Conservation (phyloP, 2,888 invertebrate genomes). For the Heliconius aoede region DNA sequence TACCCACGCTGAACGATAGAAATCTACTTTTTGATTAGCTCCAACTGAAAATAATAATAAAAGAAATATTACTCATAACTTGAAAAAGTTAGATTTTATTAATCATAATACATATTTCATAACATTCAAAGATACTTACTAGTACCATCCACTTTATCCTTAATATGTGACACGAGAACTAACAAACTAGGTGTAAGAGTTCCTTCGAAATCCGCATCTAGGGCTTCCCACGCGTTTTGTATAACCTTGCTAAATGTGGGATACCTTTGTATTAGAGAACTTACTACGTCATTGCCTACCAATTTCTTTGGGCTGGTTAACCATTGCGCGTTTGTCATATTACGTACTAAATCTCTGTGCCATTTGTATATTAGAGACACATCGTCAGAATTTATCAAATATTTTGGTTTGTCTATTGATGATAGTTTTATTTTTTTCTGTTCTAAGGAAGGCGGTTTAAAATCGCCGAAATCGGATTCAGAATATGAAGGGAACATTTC, state of each 20-base stretch:
- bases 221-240: constrained; percentile 75
- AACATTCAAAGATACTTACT: constrained; percentile 56
- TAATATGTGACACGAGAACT: constrained; percentile 81
- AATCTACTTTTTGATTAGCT: constrained; percentile 81
- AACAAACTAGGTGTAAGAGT: constrained; percentile 83
- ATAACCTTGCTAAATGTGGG: constrained; percentile 83
- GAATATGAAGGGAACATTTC: constrained; percentile 88
- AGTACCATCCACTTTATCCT: constrained; percentile 75
- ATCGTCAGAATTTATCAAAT: constrained; percentile 80
- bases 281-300: constrained; percentile 67
- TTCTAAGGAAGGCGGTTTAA: constrained; percentile 81
- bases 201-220: constrained; percentile 82
- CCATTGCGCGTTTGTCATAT: constrained; percentile 86
- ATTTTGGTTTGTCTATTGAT: constrained; percentile 59
- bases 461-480: constrained; percentile 88
- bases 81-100: neutral
- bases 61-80: neutral
- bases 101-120: neutral
- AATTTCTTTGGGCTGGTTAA: constrained; percentile 76
- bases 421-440: constrained; percentile 67
- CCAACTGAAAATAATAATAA: constrained; percentile 54
- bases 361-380: constrained; percentile 84
- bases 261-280: constrained; percentile 84
- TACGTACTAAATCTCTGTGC: constrained; percentile 84
- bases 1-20: constrained; percentile 93